These are phyloP conservation scores for Ashinkailepas kermadecensis DNA, from an alignment of 2,888 invertebrate species.

Conservation along the genomic window DNA sequence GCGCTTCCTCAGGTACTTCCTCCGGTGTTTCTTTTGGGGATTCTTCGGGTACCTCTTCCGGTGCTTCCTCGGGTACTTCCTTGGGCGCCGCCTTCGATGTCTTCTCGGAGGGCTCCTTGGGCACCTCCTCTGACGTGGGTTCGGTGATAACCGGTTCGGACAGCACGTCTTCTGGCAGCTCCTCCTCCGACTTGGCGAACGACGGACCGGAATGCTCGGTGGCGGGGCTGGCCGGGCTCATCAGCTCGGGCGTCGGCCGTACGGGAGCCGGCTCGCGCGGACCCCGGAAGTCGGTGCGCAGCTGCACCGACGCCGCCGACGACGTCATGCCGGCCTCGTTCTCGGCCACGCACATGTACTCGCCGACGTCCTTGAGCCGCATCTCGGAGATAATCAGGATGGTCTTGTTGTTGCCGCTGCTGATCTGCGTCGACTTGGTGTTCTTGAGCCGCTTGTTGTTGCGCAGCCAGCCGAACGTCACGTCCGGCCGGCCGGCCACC, in stretches of 20 bases:
- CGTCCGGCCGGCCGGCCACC: slow-evolving; percentile 66
- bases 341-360: slow-evolving; percentile 79
- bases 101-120: not conserved
- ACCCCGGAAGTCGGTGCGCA: not conserved
- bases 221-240: no score
- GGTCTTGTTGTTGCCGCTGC: slow-evolving; percentile 68
- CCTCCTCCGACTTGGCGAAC: no score
- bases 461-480: slow-evolving; percentile 81
- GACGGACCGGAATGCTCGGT: not conserved
- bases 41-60: not conserved
- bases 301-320: slow-evolving; percentile 58
- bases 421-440: slow-evolving; percentile 49
- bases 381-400: slow-evolving; percentile 66
- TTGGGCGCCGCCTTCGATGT: not conserved
- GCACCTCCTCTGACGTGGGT: no score
- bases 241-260: not conserved
- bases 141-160: not conserved
- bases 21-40: not conserved
- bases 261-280: not conserved
- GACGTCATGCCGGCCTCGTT: slow-evolving; percentile 83
- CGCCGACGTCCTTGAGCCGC: slow-evolving; percentile 59
- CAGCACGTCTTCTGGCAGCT: not conserved
- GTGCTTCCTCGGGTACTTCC: not conserved
- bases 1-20: not conserved
- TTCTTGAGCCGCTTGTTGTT: slow-evolving; percentile 59